Percentiles rank a stretch among this genome's conserved stretches.
These are phyloP conservation scores for Varecia variegata DNA, from an alignment of 2,797 vertebrate species.

Conservation along the genomic window DNA sequence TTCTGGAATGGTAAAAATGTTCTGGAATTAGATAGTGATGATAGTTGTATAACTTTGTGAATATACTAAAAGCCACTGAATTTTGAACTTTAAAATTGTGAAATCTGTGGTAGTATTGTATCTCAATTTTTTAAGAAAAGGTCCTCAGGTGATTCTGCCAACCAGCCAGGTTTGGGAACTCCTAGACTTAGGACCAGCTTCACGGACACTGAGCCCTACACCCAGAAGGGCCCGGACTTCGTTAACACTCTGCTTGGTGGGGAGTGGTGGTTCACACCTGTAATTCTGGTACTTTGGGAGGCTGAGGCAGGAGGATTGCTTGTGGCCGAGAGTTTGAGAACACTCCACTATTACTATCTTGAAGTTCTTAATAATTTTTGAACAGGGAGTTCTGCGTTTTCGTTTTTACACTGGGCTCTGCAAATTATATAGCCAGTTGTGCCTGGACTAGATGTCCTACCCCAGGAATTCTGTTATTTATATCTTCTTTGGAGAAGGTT, in stretches of 20 bases:
- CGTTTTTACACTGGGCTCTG: background rate
- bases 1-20: background rate
- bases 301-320: background rate
- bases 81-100: background rate
- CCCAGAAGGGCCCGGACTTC: background rate
- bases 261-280: background rate
- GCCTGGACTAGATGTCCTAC: background rate
- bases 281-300: background rate
- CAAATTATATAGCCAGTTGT: background rate
- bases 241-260: background rate
- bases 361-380: background rate
- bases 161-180: background rate
- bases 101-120: background rate
- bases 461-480: constrained; percentile 14
- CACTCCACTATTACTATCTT: background rate
- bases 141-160: background rate
- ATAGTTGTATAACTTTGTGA: background rate
- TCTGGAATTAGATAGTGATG: background rate
- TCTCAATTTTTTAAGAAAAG: background rate
- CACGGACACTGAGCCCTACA: no score
- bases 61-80: background rate
- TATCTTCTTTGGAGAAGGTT: background rate
- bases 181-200: background rate
- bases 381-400: background rate
- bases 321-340: background rate